phyloP scores from a whole-genome alignment of 2,113 vertebrate species.

The Prionailurus bengalensis region DNA sequence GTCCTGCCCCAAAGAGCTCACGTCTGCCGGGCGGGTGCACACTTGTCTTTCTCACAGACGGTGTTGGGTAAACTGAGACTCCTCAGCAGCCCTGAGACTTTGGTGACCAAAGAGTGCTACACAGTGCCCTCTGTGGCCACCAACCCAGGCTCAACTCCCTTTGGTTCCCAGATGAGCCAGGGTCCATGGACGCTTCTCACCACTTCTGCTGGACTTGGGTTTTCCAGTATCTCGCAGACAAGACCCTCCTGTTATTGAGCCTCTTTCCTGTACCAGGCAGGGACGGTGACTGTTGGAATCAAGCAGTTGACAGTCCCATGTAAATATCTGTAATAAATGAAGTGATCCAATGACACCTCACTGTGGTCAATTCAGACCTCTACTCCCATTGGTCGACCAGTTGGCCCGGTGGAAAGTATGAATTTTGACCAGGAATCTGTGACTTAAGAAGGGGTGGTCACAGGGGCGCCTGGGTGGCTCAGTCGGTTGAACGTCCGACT shows the following conservation, averaged over 20 bases:
- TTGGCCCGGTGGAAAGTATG: not conserved
- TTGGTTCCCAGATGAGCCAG: too few relatives aligned
- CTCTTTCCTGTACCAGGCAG: not conserved
- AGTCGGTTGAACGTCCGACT: fast-evolving
- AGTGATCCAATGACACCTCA: too few relatives aligned
- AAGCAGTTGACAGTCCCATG: not conserved
- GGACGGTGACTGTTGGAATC: not conserved
- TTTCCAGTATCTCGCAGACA: not conserved
- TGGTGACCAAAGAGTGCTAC: not conserved
- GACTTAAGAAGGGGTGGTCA: too few relatives aligned
- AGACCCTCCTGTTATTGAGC: not conserved
- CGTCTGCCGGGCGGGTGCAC: fast-evolving
- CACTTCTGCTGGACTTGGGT: not conserved
- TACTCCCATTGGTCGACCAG: not conserved
- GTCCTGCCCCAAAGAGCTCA: fast-evolving
- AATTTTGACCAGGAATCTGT: fast-evolving
- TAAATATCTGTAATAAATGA: not conserved
- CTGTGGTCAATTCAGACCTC: fast-evolving
- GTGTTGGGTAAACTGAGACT: not conserved
- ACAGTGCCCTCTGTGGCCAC: not conserved
- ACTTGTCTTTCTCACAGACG: not conserved
- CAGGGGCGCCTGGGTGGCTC: too few relatives aligned
- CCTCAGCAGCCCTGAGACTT: not conserved
- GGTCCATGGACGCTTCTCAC: not conserved
- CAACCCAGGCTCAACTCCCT: not conserved